A percentile compares a stretch with the other conserved stretches of the same genome.
These are phyloP conservation scores for Bombylius major DNA, from an alignment of 2,888 invertebrate species.

Conservation along the genomic window DNA sequence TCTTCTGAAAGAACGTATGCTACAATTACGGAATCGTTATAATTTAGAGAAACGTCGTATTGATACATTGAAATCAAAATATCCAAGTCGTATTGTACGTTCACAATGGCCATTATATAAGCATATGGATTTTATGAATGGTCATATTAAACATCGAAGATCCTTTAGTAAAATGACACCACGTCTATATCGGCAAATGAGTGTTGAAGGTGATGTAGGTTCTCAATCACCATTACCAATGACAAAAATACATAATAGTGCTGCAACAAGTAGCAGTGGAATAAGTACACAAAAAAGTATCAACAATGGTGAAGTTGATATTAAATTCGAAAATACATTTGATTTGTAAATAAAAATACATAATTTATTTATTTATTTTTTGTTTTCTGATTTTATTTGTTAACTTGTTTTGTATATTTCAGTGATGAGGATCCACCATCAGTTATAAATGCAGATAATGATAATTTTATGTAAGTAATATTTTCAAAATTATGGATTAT, in stretches of 20 bases:
- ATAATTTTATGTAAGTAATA: background rate
- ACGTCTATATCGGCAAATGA: background rate
- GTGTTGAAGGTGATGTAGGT: background rate
- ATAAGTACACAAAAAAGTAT: background rate
- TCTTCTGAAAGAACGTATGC: slow-evolving; percentile 34
- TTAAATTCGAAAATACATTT: background rate
- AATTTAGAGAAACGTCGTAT: slow-evolving; percentile 36
- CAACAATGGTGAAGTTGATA: background rate
- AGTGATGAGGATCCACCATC: slow-evolving; percentile 4
- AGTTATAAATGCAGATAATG: background rate
- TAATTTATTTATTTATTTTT: background rate
- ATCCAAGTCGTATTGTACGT: slow-evolving; percentile 21
- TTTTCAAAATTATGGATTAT: too few species aligned
- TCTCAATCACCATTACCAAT: background rate
- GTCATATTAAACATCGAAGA: slow-evolving; percentile 33
- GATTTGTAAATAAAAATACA: background rate
- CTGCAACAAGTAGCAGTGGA: background rate
- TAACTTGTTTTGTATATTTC: background rate
- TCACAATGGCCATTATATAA: slow-evolving; percentile 36
- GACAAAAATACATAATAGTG: background rate
- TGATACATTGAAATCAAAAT: slow-evolving; percentile 25
- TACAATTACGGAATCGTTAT: slow-evolving; percentile 36
- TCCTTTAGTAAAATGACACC: slow-evolving; percentile 29
- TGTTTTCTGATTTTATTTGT: background rate
- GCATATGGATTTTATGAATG: slow-evolving; percentile 31